These are phyloP conservation scores for Dinoponera quadriceps DNA, from an alignment of 1,140 invertebrate genomes.

Conservation along the genomic window DNA sequence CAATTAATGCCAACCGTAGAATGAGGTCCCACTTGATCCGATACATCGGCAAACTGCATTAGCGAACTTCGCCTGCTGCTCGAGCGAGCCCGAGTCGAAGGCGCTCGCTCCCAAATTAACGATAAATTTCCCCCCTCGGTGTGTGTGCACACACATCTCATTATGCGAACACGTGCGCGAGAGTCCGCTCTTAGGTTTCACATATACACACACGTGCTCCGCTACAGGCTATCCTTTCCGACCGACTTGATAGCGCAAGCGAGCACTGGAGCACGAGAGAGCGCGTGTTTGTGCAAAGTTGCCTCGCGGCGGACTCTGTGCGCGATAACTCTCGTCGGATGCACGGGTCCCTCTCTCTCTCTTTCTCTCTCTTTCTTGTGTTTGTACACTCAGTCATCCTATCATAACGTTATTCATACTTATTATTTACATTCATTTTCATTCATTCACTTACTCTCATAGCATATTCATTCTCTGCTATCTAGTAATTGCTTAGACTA, in stretches of 20 bases:
- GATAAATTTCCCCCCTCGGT: slow-evolving; percentile 18
- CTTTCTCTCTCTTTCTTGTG: no score
- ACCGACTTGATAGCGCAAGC: slow-evolving; percentile 51
- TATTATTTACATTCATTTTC: no score
- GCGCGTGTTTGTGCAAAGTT: slow-evolving; percentile 38
- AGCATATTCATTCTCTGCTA: no score
- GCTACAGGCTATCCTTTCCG: slow-evolving; percentile 31
- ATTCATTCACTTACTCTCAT: no score
- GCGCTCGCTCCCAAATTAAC: slow-evolving; percentile 38
- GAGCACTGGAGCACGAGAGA: slow-evolving; percentile 39
- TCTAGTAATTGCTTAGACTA: no score
- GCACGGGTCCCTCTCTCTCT: not conserved
- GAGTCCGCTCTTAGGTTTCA: slow-evolving; percentile 28
- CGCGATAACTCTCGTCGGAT: slow-evolving; percentile 42
- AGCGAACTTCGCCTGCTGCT: not conserved
- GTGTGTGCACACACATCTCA: slow-evolving; percentile 34
- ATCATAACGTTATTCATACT: no score
- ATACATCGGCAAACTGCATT: slow-evolving; percentile 37
- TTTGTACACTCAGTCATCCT: no score
- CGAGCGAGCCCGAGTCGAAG: slow-evolving; percentile 2
- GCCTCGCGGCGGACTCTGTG: slow-evolving; percentile 9
- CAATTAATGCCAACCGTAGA: not conserved
- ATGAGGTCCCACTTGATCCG: not conserved
- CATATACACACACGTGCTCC: not conserved
- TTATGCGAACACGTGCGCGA: slow-evolving; percentile 40